Base-by-base conservation (phyloP, 2,113 vertebrate genomes). In the Gadus macrocephalus region DNA sequence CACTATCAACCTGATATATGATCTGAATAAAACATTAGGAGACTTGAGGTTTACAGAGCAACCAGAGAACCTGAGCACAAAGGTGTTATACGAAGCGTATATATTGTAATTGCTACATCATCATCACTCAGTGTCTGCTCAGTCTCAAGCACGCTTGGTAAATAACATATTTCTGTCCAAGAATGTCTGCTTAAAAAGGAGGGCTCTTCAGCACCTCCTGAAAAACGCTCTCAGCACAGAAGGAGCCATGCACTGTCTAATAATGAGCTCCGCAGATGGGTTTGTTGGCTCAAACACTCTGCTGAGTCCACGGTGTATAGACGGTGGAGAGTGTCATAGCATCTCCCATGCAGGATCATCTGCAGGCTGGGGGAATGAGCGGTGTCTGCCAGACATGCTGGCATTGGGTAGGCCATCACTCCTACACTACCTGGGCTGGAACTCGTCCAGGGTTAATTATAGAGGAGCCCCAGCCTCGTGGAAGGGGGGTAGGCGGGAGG, bases 381-480 rank as follows among this genome's bases (percentile, higher is more conserved):
- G 86, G 81, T 75, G 87, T 89, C 87, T 92, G 92, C 89, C 91
- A 91, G 89, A 86, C 81, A 83, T 68, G 80, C 85, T 92, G 91
- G 91, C 92, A 92, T 78, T 77, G 86, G 61, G 74, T 78, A 71
- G 75, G 74, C 72, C 69, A 76, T 81, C 85, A 87, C 81, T 84
- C 76, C 78, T 81, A 15, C 20, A 80, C 83, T 92, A 93, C 92
- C 91, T 92, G 86, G 78, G 78, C 89, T 92, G 91, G 91, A 92
- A 86, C 83, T 70, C 49, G 76, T 88, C 92, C 91, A 92, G 89
- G 91, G 91, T 92, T 93, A 93, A 93, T 93, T 93, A 92, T 92
- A 92, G 92, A 82, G 78, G 85, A 86, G 84, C 90, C 87, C 86
- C 85, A 75, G 88, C 88, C 42, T 79, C 91, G 91, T 90, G 87